Base-by-base conservation (phyloP, 2,113 vertebrate species). In the Salvelinus sp. region DNA sequence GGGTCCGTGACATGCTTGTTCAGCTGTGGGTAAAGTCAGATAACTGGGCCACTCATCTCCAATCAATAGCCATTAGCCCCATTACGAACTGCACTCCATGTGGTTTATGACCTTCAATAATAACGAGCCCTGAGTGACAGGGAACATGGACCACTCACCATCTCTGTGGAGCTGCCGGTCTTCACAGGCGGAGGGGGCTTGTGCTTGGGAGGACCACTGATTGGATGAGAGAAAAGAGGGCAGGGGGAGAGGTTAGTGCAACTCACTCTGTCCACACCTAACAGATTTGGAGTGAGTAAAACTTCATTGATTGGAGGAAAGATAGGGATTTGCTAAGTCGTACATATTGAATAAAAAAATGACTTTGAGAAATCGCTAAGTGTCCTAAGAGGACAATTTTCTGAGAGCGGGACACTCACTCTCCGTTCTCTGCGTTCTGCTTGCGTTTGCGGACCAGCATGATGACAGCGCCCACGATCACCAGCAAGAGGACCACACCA, bases 161-260 rank as follows among this genome's bases (percentile, higher is more conserved):
- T 91, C 80, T 94, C 93, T 0, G 80, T 89, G 0, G 94, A 93
- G 67, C 93, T 92, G 76, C 90, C 76, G 10, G 91, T 89, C 77
- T 93, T 90, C 82, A 92, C 86, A 0, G 95, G 95, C 1, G 95
- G 93, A 1, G 95, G 95, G 0, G 95, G 95, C 84, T 96, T 96
- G 90, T 96, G 94, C 25, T 94, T 95, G 0, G 96, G 95, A 0
- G 95, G 95, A 0, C 86, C 95, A 13, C 96, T 97, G 91, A 74
- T 79, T 73, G 79, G 82, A 74, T 50, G 70, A 76, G 70, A 76
- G 50, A 77, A 14, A 79, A 65, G 68, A 38, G 73, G 76, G 67
- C 27, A 18, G 20, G 5, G 5, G 2, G 38, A 30, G 27, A 69
- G 16, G 54, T 57, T 20, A 57, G 54, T 6, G 54, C 20, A 14